Conservation (phyloP, 2,888 invertebrate genomes). For the Ophion obscuratus region DNA sequence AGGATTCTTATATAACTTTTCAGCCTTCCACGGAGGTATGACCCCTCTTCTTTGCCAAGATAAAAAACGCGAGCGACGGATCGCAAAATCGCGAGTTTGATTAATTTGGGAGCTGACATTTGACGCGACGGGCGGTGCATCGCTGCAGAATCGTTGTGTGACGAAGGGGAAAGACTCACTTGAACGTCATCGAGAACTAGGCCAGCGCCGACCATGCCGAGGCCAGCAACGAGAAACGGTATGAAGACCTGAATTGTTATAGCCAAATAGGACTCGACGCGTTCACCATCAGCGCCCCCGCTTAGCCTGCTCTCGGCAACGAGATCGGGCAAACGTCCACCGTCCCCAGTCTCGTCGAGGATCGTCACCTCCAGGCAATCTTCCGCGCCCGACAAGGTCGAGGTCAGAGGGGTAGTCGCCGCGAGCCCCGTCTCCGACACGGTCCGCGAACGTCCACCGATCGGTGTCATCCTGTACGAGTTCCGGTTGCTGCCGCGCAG, state of each 20-base stretch:
- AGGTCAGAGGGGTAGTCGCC: slow-evolving; percentile 67
- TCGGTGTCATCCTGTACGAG: slow-evolving; percentile 81
- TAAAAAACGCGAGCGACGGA: background rate
- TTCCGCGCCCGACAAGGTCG: slow-evolving; percentile 68
- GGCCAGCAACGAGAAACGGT: slow-evolving; percentile 91
- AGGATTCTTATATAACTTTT: background rate
- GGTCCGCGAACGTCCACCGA: slow-evolving; percentile 80
- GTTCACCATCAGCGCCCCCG: slow-evolving; percentile 82
- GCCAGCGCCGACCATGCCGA: slow-evolving; percentile 92
- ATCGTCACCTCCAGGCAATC: slow-evolving; percentile 78
- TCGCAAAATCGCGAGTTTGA: background rate
- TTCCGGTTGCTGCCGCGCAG: slow-evolving; percentile 75
- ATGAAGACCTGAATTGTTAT: slow-evolving; percentile 89
- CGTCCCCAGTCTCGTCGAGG: slow-evolving; percentile 81
- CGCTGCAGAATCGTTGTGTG: background rate
- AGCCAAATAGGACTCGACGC: slow-evolving; percentile 86
- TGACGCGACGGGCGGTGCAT: background rate
- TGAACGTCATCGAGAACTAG: slow-evolving; percentile 90
- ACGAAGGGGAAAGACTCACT: slow-evolving; percentile 82
- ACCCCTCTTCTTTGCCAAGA: background rate
- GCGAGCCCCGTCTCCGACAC: slow-evolving; percentile 78
- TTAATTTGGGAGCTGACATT: background rate
- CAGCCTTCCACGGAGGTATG: background rate
- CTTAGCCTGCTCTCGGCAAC: slow-evolving; percentile 85
- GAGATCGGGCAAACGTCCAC: slow-evolving; percentile 85